Conservation (phyloP, 2,888 invertebrate species). For the Empis livida region DNA sequence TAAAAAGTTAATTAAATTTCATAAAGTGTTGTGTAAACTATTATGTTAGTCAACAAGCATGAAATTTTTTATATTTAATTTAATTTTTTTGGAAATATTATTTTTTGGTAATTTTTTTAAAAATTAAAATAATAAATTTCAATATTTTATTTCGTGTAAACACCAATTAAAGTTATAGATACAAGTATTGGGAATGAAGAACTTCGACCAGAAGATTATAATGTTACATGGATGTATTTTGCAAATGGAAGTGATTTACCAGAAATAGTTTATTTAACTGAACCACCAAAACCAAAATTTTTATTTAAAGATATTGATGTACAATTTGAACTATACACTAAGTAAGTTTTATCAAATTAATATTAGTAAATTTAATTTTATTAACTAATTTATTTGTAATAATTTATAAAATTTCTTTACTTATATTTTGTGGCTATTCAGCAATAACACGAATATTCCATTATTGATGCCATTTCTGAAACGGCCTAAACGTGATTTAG, state of each 20-base stretch:
- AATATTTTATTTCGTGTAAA: too few relatives aligned
- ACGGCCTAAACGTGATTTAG: constrained; percentile 29
- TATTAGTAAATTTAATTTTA: not conserved
- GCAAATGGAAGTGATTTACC: constrained; percentile 33
- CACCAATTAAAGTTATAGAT: too few relatives aligned
- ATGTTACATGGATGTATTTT: constrained; percentile 35
- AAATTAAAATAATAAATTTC: too few relatives aligned
- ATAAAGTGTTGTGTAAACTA: too few relatives aligned
- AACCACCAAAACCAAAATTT: constrained; percentile 24
- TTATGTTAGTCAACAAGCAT: too few relatives aligned
- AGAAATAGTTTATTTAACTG: constrained; percentile 30
- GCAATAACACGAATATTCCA: not conserved
- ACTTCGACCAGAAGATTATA: constrained; percentile 27
- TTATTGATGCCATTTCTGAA: not conserved
- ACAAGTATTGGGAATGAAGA: not conserved
- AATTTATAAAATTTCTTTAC: too few relatives aligned
- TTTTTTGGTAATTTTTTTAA: too few relatives aligned
- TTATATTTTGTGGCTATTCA: too few relatives aligned
- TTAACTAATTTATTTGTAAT: too few relatives aligned
- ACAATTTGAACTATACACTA: constrained; percentile 27
- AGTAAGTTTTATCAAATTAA: constrained; percentile 14
- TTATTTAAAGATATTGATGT: constrained; percentile 20
- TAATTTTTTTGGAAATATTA: too few relatives aligned
- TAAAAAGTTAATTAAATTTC: too few relatives aligned
- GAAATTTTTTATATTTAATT: too few relatives aligned